Percentiles rank a stretch among this genome's conserved stretches.
Evolutionary conservation across 2,797 vertebrate genomes (phyloP).

Genomic region (Hippopotamyrus pictus): DNA sequence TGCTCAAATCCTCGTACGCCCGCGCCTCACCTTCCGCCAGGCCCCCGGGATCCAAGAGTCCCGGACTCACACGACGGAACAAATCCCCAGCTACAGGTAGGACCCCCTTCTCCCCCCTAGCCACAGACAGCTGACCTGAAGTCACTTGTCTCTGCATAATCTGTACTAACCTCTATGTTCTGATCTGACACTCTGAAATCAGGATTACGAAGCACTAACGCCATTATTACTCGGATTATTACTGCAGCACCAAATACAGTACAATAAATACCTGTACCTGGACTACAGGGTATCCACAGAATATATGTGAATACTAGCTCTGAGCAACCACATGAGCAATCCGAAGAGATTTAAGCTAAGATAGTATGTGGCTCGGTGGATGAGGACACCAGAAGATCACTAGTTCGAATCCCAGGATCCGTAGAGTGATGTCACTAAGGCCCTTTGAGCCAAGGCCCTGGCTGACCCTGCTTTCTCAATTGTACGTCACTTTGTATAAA

Average conservation of each 20-base stretch:
- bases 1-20: conserved; percentile 77
- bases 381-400: background rate
- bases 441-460: background rate
- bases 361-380: background rate
- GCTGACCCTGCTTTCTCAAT: background rate
- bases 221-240: background rate
- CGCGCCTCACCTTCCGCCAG: conserved; percentile 63
- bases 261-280: background rate
- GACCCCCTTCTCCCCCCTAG: background rate
- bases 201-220: background rate
- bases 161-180: background rate
- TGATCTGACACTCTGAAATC: background rate
- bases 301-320: background rate
- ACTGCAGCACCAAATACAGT: background rate
- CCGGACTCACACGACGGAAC: conserved; percentile 72
- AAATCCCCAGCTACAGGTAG: conserved; percentile 87
- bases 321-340: background rate
- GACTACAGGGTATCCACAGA: background rate
- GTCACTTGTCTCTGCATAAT: background rate
- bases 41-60: conserved; percentile 72
- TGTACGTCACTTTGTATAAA: background rate
- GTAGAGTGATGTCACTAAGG: background rate
- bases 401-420: background rate
- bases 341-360: background rate
- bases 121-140: background rate